Evolutionary conservation across 1,140 invertebrate genomes (phyloP).

Genomic region (Cataglyphis hispanica): DNA sequence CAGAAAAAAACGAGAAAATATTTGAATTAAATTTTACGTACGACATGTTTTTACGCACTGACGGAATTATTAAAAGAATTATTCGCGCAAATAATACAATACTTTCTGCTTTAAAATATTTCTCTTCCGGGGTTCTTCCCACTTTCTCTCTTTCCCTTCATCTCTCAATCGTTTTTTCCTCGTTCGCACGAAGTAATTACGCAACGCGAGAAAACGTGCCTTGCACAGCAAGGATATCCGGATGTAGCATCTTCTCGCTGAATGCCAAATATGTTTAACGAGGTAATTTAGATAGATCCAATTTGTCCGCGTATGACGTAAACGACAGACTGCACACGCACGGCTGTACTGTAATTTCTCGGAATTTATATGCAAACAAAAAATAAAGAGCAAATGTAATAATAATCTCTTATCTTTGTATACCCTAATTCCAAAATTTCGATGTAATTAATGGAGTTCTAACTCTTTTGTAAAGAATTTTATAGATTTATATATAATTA

Average conservation of each 20-base stretch:
- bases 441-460: too few relatives aligned
- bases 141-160: neutral
- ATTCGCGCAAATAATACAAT: neutral
- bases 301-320: slow-evolving; percentile 28
- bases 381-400: neutral
- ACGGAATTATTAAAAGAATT: neutral
- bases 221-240: slow-evolving; percentile 22
- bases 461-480: too few relatives aligned
- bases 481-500: too few relatives aligned
- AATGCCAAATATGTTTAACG: slow-evolving; percentile 47
- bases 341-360: neutral
- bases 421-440: too few relatives aligned
- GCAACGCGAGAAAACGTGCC: slow-evolving; percentile 24
- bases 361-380: neutral
- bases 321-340: neutral
- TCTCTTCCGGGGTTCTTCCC: neutral
- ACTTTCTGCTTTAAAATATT: neutral
- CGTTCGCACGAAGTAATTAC: neutral
- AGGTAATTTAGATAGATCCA: slow-evolving; percentile 15
- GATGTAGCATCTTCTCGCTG: slow-evolving; percentile 10
- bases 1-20: neutral
- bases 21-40: slow-evolving; percentile 12
- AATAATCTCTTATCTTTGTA: too few relatives aligned
- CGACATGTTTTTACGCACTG: neutral
- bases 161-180: neutral